phyloP scores from a whole-genome alignment of 2,888 invertebrate species.

The Girardia tigrina region DNA sequence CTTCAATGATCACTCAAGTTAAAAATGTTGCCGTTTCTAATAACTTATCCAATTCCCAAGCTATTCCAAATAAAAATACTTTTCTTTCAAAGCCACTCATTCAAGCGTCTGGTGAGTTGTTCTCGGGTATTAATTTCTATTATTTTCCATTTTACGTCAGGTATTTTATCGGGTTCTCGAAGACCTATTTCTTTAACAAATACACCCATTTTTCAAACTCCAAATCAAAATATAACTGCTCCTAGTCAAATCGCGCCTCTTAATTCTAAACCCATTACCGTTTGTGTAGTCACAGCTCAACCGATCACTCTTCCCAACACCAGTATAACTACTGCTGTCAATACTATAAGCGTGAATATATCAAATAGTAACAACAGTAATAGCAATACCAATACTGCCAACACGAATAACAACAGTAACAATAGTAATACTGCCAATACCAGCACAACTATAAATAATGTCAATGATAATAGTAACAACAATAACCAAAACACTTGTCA shows the following conservation, averaged over 20 bases:
- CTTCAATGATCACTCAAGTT: constrained; percentile 19
- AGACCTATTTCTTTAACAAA: neutral
- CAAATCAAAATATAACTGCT: neutral
- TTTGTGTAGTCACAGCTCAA: neutral
- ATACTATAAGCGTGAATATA: too few relatives aligned
- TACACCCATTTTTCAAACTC: neutral
- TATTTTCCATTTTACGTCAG: too few relatives aligned
- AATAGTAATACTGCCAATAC: neutral
- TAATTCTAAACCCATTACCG: neutral
- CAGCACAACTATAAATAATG: too few relatives aligned
- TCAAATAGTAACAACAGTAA: too few relatives aligned
- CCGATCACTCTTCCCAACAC: neutral
- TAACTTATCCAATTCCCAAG: neutral
- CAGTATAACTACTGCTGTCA: neutral
- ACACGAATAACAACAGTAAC: too few relatives aligned
- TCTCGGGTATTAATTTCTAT: too few relatives aligned
- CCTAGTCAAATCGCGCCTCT: neutral
- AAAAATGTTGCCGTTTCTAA: neutral
- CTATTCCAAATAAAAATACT: constrained; percentile 8
- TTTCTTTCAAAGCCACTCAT: neutral
- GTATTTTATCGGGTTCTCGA: neutral
- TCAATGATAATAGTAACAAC: too few relatives aligned
- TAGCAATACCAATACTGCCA: too few relatives aligned
- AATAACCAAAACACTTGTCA: neutral
- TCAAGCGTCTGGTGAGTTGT: neutral